These are phyloP conservation scores for Sycon ciliatum DNA, from an alignment of 37 sponge, comb jelly and placozoan species.

Conservation along the genomic window DNA sequence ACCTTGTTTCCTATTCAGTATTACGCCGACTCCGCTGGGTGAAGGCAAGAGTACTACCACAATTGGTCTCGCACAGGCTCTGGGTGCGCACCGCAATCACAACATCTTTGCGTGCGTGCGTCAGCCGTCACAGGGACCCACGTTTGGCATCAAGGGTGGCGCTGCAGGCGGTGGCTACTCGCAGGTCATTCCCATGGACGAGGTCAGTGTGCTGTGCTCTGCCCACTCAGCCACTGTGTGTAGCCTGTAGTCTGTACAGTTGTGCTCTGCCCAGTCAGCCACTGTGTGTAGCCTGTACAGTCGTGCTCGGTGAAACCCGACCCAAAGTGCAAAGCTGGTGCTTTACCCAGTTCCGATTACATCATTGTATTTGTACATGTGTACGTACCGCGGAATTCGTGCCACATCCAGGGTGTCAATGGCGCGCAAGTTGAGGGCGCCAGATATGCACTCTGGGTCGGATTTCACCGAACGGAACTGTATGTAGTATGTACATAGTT, in stretches of 20 bases:
- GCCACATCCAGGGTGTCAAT: too few species aligned
- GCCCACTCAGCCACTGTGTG: not conserved
- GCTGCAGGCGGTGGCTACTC: constrained; percentile 99
- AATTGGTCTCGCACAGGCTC: constrained; percentile 84
- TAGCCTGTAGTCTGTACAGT: not conserved
- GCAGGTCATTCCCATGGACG: constrained; percentile 99
- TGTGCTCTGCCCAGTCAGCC: not conserved
- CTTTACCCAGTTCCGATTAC: too few species aligned
- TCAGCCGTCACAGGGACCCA: constrained; percentile 96
- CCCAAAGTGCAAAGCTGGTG: too few species aligned
- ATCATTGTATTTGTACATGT: too few species aligned
- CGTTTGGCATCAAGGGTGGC: constrained; percentile 99
- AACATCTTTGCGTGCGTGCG: constrained; percentile 87
- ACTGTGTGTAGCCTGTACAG: too few species aligned
- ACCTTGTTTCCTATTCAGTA: constrained; percentile 67
- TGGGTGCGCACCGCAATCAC: constrained; percentile 70
- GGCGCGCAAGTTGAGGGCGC: too few species aligned
- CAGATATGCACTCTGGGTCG: too few species aligned
- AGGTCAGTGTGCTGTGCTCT: constrained; percentile 5
- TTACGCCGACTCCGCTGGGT: constrained; percentile 96
- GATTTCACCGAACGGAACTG: too few species aligned
- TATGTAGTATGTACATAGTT: too few species aligned
- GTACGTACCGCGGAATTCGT: too few species aligned
- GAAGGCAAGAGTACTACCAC: constrained; percentile 98
- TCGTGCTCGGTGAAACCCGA: too few species aligned